These are phyloP conservation scores for Eudasyphora cyanicolor DNA, from an alignment of 2,888 invertebrate genomes.

Conservation along the genomic window DNA sequence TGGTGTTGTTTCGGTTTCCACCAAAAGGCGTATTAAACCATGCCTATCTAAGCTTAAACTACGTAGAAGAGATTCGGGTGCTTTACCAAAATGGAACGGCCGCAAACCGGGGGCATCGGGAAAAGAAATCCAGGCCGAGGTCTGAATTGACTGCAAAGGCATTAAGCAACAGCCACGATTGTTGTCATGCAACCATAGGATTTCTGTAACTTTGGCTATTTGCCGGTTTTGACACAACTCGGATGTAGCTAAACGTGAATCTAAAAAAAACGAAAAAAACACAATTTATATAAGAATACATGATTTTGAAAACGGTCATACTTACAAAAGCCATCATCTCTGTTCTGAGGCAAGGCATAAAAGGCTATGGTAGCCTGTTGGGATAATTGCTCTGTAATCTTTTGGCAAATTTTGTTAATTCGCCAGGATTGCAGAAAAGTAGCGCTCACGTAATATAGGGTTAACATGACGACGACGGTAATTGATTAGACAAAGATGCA, in stretches of 20 bases:
- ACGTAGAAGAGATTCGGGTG: constrained; percentile 63
- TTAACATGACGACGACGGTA: constrained; percentile 81
- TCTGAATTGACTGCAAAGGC: constrained; percentile 80
- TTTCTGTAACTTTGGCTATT: constrained; percentile 78
- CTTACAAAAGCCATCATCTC: constrained; percentile 77
- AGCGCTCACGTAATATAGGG: constrained; percentile 90
- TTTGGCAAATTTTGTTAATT: constrained; percentile 85
- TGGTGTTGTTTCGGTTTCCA: constrained; percentile 77
- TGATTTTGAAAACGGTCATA: too few species aligned
- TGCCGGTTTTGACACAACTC: constrained; percentile 78
- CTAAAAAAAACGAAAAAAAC: constrained; percentile 66
- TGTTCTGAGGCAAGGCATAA: constrained; percentile 81
- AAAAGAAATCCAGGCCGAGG: constrained; percentile 81
- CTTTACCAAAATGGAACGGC: constrained; percentile 75
- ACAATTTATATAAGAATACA: neutral
- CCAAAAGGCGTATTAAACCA: constrained; percentile 73
- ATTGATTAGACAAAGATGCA: neutral
- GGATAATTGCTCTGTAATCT: constrained; percentile 83
- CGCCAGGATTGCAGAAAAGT: constrained; percentile 91
- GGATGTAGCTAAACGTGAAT: constrained; percentile 76
- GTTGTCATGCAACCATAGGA: constrained; percentile 77
- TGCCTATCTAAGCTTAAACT: constrained; percentile 62
- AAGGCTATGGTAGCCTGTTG: constrained; percentile 84
- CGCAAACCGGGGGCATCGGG: constrained; percentile 79
- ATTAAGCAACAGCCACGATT: constrained; percentile 78